Conservation (phyloP, 1,140 invertebrate species). For the Listronotus oregonensis region DNA sequence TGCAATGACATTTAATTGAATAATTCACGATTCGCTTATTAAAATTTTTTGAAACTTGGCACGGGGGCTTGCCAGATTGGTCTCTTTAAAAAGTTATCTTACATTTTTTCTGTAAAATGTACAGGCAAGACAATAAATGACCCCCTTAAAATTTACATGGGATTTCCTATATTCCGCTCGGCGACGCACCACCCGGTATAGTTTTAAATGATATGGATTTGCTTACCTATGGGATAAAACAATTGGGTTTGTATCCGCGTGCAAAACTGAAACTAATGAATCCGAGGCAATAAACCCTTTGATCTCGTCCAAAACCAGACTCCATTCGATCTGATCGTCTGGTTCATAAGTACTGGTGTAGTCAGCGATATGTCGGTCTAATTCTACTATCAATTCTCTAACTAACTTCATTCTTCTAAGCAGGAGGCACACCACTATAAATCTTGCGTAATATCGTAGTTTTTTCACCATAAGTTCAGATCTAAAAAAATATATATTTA, state of each 20-base stretch:
- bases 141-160: no score
- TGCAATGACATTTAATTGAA: no score
- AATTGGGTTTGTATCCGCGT: slow-evolving; percentile 83
- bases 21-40: no score
- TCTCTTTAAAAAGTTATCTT: no score
- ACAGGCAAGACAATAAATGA: no score
- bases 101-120: no score
- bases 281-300: slow-evolving; percentile 94
- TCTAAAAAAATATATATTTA: slow-evolving; percentile 52
- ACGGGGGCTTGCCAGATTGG: no score
- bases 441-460: slow-evolving; percentile 93
- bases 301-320: slow-evolving; percentile 91
- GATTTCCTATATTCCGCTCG: no score
- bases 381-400: slow-evolving; percentile 86
- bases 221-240: slow-evolving; percentile 79
- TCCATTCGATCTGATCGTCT: slow-evolving; percentile 96
- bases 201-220: background rate
- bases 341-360: slow-evolving; percentile 95
- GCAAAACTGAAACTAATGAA: slow-evolving; percentile 83
- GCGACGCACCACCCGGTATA: no score
- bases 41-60: no score
- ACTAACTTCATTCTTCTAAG: slow-evolving; percentile 95
- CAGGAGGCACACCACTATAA: slow-evolving; percentile 94
- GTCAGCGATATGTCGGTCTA: slow-evolving; percentile 90
- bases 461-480: slow-evolving; percentile 98